Evolutionary conservation across 2,888 invertebrate species (phyloP).

Genomic region (Tiphia femorata): DNA sequence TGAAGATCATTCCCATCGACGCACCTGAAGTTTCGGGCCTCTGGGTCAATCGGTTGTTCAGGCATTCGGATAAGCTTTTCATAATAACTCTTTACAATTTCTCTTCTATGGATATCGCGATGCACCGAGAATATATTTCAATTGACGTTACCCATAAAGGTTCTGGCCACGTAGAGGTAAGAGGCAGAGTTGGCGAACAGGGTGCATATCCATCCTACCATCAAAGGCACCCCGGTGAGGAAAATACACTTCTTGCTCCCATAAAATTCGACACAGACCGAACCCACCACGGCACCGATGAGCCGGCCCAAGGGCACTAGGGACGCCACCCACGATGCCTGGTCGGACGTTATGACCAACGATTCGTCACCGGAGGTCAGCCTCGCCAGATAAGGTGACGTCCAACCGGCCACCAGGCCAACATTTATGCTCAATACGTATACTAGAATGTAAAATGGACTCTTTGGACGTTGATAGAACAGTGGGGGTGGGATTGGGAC

Average conservation of each 20-base stretch:
- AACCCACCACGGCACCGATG: conserved; percentile 45
- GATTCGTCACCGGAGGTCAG: conserved; percentile 33
- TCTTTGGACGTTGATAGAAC: neutral
- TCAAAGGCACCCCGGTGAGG: conserved; percentile 29
- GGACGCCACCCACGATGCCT: conserved; percentile 54
- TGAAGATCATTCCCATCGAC: conserved; percentile 43
- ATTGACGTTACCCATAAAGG: conserved; percentile 38
- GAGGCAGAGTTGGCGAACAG: conserved; percentile 35
- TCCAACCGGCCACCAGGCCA: conserved; percentile 55
- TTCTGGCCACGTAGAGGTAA: conserved; percentile 42
- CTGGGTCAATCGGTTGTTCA: no score
- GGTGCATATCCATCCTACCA: conserved; percentile 39
- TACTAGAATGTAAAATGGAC: conserved; percentile 36
- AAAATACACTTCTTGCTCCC: conserved; percentile 41
- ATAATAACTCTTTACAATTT: no score
- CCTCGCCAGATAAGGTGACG: conserved; percentile 54
- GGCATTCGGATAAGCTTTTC: no score
- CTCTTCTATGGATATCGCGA: no score
- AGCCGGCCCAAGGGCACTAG: conserved; percentile 48
- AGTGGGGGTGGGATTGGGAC: no score
- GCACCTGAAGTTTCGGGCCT: no score
- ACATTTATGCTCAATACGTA: conserved; percentile 40
- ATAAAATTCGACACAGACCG: conserved; percentile 29
- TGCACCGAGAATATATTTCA: no score
- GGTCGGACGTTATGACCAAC: conserved; percentile 29